These are phyloP conservation scores for Drosophila repletoides DNA, from an alignment of 1,140 invertebrate genomes.

Conservation along the genomic window DNA sequence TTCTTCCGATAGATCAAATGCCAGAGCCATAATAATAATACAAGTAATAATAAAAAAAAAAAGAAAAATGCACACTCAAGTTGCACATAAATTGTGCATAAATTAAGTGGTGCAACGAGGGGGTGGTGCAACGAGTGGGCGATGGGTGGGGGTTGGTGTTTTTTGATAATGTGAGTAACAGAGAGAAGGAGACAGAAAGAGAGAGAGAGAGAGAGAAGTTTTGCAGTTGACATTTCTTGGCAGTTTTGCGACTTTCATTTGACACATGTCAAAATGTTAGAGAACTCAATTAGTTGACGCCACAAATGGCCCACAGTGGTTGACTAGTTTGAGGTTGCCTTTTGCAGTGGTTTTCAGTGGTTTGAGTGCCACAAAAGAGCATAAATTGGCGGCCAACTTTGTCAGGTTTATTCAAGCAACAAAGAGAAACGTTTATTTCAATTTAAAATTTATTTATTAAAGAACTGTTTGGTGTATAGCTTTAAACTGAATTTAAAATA, in stretches of 20 bases:
- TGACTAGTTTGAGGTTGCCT: constrained; percentile 24
- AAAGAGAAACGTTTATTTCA: neutral
- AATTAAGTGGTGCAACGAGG: constrained; percentile 34
- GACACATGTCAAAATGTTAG: constrained; percentile 70
- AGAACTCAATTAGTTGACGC: constrained; percentile 68
- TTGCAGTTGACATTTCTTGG: constrained; percentile 42
- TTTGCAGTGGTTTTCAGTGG: constrained; percentile 9
- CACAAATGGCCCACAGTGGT: constrained; percentile 55
- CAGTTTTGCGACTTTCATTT: constrained; percentile 59
- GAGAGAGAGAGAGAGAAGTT: constrained; percentile 15
- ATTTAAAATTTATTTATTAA: neutral
- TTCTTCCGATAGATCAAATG: no score
- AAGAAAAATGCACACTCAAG: constrained; percentile 10
- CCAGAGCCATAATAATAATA: no score
- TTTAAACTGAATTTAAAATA: neutral
- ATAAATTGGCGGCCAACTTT: neutral
- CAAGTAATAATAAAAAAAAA: neutral
- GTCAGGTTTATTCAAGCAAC: neutral
- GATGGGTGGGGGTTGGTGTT: no score
- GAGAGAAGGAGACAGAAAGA: neutral
- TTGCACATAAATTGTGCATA: constrained; percentile 57
- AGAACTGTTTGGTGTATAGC: neutral
- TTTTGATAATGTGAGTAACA: no score
- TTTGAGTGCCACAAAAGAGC: constrained; percentile 1
- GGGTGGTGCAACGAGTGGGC: neutral